Percentiles rank a stretch among this genome's conserved stretches.
phyloP scores from a whole-genome alignment of 2,888 invertebrate species.

The Actias luna region DNA sequence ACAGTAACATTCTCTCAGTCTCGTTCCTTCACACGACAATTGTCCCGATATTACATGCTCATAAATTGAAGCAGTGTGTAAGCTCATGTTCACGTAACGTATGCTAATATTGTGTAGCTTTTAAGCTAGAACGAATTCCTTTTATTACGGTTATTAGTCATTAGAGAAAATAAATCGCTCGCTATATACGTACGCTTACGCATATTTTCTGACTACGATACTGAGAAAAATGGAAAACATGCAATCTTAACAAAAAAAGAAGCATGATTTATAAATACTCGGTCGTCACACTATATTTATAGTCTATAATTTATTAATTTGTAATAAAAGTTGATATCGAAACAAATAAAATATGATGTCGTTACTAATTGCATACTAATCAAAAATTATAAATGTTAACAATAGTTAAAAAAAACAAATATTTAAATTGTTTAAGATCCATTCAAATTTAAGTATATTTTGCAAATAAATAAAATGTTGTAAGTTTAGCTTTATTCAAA shows the following conservation, averaged over 20 bases:
- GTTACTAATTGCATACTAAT: too few relatives aligned
- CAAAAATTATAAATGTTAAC: too few relatives aligned
- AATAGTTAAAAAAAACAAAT: too few relatives aligned
- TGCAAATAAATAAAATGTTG: background rate
- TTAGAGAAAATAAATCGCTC: slow-evolving; percentile 28
- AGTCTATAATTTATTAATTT: too few relatives aligned
- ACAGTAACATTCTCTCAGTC: slow-evolving; percentile 56
- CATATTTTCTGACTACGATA: slow-evolving; percentile 27
- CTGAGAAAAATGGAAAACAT: slow-evolving; percentile 63
- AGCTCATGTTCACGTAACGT: slow-evolving; percentile 40
- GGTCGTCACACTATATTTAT: too few relatives aligned
- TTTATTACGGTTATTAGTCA: slow-evolving; percentile 49
- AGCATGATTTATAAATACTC: too few relatives aligned
- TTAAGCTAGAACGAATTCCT: slow-evolving; percentile 43
- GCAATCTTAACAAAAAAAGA: too few relatives aligned
- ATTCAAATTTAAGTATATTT: too few relatives aligned
- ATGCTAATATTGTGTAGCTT: slow-evolving; percentile 53
- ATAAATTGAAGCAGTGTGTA: slow-evolving; percentile 52
- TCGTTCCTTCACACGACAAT: slow-evolving; percentile 63
- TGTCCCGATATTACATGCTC: slow-evolving; percentile 71
- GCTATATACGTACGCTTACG: slow-evolving; percentile 18
- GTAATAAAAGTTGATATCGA: too few relatives aligned
- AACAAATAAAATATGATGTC: too few relatives aligned
- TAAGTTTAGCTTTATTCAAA: background rate
- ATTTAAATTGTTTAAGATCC: too few relatives aligned